Base-by-base conservation (phyloP, 1,140 invertebrate genomes). In the Pseudomyrmex cubaensis region DNA sequence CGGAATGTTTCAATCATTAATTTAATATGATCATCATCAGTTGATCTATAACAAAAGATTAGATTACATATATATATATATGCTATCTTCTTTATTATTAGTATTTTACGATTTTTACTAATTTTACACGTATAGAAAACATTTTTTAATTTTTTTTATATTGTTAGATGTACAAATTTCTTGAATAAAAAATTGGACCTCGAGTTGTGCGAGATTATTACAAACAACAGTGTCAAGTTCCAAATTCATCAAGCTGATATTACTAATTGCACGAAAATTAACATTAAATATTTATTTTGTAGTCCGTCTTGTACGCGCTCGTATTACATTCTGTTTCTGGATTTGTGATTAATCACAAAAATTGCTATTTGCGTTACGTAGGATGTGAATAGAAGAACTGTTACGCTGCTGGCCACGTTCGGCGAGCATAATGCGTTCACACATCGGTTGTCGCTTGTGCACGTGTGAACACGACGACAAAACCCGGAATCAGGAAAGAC, bases 401-500 rank as follows among this genome's bases (percentile, higher is more conserved):
- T 85, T 87, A 85, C 85, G 87, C 89, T 78, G 74, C 17, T 89
- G 85, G 66, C 20, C 22, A 59, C 57, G 87, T 85, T 85, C 69
- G 76, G 80, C 82, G 66, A 74, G 72, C 72, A 82, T 87, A 84
- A 85, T 85, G 74, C 76, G 86, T 91, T 90, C 89, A 90, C 90
- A 90, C 90, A 90, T 91, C 90, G 84, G 87, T 89, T 90, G 87
- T 77, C 83, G 77, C 78, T 83, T 56, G 78, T 90, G 76, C 85
- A 88, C 87, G 88, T 90, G 88, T 87, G 87, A 90, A 90, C 85
- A 83, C 57, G 83, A 67, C 87, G 86, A 86, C 90, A 86, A 84
- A 89, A 90, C 88, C 89, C 88, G 90, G 90, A 91, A 92, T 91
- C 84, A 90, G 89, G 86, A 85, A 89, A 89, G 87, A 85, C 88